These are phyloP conservation scores for Hydrochoerus hydrochaeris DNA, from an alignment of 2,113 vertebrate species.

Conservation along the genomic window DNA sequence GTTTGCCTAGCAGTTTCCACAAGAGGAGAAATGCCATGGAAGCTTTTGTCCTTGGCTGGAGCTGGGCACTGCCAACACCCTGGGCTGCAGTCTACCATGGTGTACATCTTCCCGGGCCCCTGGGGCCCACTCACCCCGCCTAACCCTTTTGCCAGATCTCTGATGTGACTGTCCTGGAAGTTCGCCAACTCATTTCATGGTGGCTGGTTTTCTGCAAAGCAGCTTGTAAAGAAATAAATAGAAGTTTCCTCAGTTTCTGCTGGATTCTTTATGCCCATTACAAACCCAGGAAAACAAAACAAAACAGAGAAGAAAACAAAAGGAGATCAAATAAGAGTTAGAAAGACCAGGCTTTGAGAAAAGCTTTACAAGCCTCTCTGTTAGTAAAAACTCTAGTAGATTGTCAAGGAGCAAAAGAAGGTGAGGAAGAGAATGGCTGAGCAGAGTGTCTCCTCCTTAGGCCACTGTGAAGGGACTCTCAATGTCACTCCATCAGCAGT, in stretches of 20 bases:
- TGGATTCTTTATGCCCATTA: slow-evolving; percentile 11
- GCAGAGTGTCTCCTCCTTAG: neutral
- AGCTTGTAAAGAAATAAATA: slow-evolving; percentile 29
- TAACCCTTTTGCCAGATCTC: neutral
- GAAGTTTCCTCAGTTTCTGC: slow-evolving; percentile 19
- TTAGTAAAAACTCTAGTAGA: neutral
- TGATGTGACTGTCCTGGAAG: neutral
- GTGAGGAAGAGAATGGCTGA: accelerated
- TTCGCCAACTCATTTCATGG: slow-evolving; percentile 62
- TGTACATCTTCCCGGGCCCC: neutral
- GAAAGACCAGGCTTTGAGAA: neutral
- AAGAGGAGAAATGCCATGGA: neutral
- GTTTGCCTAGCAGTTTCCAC: neutral
- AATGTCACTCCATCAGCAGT: neutral
- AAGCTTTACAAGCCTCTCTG: neutral
- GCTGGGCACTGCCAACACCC: accelerated
- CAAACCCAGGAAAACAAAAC: neutral
- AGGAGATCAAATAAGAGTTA: neutral
- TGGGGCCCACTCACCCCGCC: accelerated
- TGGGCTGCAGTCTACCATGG: too few relatives aligned
- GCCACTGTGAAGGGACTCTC: neutral
- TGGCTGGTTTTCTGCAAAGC: slow-evolving; percentile 27
- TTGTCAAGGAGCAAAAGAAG: neutral
- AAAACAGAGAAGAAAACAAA: neutral
- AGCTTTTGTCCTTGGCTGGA: neutral